Evolutionary conservation across 1,140 invertebrate genomes (phyloP).

Genomic region (Helicoverpa zea): DNA sequence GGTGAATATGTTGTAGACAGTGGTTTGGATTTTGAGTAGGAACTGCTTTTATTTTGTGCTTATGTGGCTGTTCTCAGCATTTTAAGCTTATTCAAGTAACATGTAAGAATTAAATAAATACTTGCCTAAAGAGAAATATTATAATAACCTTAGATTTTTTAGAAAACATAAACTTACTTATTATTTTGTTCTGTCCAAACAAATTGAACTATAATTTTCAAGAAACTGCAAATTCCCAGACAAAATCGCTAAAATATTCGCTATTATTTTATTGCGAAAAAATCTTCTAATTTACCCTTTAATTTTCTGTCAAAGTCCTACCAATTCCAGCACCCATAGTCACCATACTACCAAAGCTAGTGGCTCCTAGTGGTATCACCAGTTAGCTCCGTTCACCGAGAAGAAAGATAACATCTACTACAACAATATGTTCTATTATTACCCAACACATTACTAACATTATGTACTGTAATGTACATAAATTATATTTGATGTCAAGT

Average conservation of each 20-base stretch:
- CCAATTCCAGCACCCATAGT: constrained; percentile 41
- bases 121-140: too few relatives aligned
- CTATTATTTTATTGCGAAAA: too few relatives aligned
- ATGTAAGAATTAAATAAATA: too few relatives aligned
- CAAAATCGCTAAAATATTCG: too few relatives aligned
- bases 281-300: too few relatives aligned
- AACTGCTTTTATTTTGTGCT: not conserved
- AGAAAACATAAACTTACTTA: too few relatives aligned
- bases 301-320: not conserved
- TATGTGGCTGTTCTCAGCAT: not conserved
- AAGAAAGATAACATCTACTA: constrained; percentile 75
- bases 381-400: constrained; percentile 66
- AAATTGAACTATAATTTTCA: too few relatives aligned
- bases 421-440: constrained; percentile 68
- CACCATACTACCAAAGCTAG: constrained; percentile 61
- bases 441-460: constrained; percentile 52
- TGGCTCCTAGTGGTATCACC: constrained; percentile 64
- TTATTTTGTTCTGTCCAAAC: too few relatives aligned
- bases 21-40: not conserved
- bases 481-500: constrained; percentile 43
- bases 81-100: not conserved
- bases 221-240: too few relatives aligned
- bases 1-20: constrained; percentile 57
- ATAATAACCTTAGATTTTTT: too few relatives aligned
- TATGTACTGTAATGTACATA: constrained; percentile 57